Conservation (phyloP, 2,797 vertebrate species). For the Anabas testudineus region DNA sequence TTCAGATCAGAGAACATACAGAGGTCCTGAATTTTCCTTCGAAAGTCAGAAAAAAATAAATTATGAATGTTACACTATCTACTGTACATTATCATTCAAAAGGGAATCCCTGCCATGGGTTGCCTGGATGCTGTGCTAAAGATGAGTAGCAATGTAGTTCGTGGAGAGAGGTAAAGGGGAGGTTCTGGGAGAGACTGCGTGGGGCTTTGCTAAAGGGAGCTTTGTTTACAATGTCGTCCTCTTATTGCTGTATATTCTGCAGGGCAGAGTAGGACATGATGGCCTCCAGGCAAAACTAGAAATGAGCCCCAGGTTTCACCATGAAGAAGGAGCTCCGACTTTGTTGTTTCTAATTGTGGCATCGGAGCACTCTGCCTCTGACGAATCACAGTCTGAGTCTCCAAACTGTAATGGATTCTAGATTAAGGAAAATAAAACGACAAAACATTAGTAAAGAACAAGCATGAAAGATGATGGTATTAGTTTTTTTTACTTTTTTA, state of each 20-base stretch:
- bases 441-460: constrained; percentile 6
- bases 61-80: constrained; percentile 94
- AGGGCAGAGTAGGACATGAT: constrained; percentile 68
- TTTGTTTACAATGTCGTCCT: constrained; percentile 78
- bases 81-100: constrained; percentile 94
- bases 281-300: constrained; percentile 80
- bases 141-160: constrained; percentile 29
- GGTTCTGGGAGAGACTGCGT: constrained; percentile 61
- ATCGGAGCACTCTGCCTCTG: constrained; percentile 97
- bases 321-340: constrained; percentile 92
- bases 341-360: constrained; percentile 97
- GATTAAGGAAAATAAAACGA: constrained; percentile 2
- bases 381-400: constrained; percentile 95
- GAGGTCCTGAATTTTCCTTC: constrained; percentile 86
- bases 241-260: constrained; percentile 94
- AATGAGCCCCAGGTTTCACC: constrained; percentile 84
- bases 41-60: constrained; percentile 96
- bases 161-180: constrained; percentile 33
- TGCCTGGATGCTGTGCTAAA: constrained; percentile 87
- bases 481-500: not conserved
- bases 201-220: constrained; percentile 60
- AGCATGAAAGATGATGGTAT: not conserved
- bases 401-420: constrained; percentile 95
- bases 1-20: constrained; percentile 77
- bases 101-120: constrained; percentile 95